Evolutionary conservation across 2,113 vertebrate species (phyloP).

Genomic region (Carassius gibelio): DNA sequence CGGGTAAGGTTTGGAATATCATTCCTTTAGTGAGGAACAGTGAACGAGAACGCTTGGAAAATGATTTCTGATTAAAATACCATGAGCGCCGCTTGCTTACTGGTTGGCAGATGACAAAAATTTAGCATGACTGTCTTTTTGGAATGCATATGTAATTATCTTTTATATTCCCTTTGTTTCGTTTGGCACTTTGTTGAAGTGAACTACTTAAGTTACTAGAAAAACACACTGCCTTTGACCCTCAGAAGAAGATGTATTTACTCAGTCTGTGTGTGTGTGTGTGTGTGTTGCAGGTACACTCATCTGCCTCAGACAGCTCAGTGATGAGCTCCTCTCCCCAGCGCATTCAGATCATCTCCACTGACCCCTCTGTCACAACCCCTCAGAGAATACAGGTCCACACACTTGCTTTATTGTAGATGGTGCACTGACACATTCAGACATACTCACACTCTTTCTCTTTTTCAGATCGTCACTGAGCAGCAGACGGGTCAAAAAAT

Average conservation of each 20-base stretch:
- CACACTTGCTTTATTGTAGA: not conserved
- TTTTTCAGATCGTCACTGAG: slow-evolving; percentile 89
- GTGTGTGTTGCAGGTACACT: slow-evolving; percentile 67
- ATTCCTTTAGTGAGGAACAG: no score
- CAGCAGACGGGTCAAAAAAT: slow-evolving; percentile 97
- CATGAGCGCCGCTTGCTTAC: no score
- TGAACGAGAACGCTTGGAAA: no score
- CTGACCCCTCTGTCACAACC: slow-evolving; percentile 84
- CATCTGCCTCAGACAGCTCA: slow-evolving; percentile 82
- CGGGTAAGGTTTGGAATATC: no score
- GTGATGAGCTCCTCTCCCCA: slow-evolving; percentile 93
- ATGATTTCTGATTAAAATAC: no score
- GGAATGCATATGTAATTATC: no score
- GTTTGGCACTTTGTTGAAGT: slow-evolving; percentile 38
- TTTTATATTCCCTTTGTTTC: not conserved
- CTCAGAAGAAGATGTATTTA: slow-evolving; percentile 63
- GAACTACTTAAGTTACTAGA: slow-evolving; percentile 24
- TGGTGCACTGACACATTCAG: not conserved
- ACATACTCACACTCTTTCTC: not conserved
- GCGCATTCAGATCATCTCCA: slow-evolving; percentile 91
- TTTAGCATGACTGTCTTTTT: no score
- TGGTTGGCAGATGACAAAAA: no score
- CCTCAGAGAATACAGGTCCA: slow-evolving; percentile 92
- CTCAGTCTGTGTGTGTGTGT: not conserved
- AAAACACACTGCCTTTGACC: slow-evolving; percentile 72